Conservation (phyloP, 2,113 vertebrate species). For the Gobiocypris rarus region DNA sequence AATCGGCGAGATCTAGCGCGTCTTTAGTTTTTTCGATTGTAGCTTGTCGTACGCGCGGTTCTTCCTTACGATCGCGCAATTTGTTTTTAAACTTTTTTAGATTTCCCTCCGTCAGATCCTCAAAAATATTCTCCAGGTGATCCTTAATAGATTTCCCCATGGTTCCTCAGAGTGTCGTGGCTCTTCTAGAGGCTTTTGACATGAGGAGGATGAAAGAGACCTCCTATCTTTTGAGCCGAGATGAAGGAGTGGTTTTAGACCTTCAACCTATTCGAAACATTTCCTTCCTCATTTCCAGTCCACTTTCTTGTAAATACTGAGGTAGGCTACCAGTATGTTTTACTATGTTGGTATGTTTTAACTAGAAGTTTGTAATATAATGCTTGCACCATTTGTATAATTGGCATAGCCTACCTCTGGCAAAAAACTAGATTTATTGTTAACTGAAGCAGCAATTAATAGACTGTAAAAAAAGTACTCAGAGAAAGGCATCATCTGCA, state of each 20-base stretch:
- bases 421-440: too few relatives aligned
- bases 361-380: neutral
- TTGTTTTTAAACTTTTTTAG: constrained; percentile 9
- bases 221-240: neutral
- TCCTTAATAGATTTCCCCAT: constrained; percentile 40
- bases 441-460: too few relatives aligned
- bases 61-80: constrained; percentile 41
- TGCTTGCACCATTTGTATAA: too few relatives aligned
- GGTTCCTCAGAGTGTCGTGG: neutral
- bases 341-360: neutral
- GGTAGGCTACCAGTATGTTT: too few relatives aligned
- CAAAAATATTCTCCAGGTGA: neutral
- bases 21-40: accelerated
- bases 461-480: too few relatives aligned
- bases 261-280: too few relatives aligned
- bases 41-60: constrained; percentile 26
- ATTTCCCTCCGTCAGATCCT: accelerated
- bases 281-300: neutral
- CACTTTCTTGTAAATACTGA: neutral
- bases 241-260: neutral
- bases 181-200: neutral
- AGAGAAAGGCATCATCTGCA: neutral
- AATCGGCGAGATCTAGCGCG: neutral
- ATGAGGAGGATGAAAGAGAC: too few relatives aligned
- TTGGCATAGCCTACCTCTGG: too few relatives aligned